Evolutionary conservation across 2,888 invertebrate genomes (phyloP).

Genomic region (Spicauda simplicius): DNA sequence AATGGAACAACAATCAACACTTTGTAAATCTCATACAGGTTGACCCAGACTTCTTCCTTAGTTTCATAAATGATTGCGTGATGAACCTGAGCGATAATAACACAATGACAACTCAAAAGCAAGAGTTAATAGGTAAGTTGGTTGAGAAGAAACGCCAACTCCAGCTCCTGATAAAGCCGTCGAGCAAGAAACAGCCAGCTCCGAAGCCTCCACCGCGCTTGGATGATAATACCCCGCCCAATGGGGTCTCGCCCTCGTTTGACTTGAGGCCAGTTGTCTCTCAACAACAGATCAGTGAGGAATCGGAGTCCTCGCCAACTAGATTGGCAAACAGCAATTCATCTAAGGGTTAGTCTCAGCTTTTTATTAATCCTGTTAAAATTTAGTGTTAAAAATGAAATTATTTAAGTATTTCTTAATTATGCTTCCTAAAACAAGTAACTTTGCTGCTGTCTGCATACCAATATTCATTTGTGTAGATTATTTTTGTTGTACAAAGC

Average conservation of each 20-base stretch:
- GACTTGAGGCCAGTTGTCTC: slow-evolving; percentile 76
- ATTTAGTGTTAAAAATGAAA: no score
- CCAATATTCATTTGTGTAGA: no score
- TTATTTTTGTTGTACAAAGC: no score
- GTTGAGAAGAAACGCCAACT: slow-evolving; percentile 87
- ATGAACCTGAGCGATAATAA: slow-evolving; percentile 79
- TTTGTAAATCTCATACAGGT: slow-evolving; percentile 70
- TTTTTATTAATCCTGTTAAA: neutral
- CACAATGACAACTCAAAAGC: slow-evolving; percentile 77
- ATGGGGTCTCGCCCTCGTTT: slow-evolving; percentile 78
- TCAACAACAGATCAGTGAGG: slow-evolving; percentile 76
- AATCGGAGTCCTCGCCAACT: slow-evolving; percentile 57
- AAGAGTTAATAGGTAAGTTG: slow-evolving; percentile 86
- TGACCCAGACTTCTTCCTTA: slow-evolving; percentile 88
- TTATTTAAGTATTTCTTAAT: no score
- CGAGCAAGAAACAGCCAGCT: slow-evolving; percentile 68
- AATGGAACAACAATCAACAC: neutral
- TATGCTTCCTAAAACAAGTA: no score
- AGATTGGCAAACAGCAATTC: slow-evolving; percentile 55
- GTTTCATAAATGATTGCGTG: slow-evolving; percentile 89
- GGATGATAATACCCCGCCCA: slow-evolving; percentile 74
- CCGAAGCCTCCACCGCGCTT: slow-evolving; percentile 75
- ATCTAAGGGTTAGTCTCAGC: slow-evolving; percentile 55
- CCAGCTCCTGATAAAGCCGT: slow-evolving; percentile 68
- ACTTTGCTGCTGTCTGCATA: no score